These are phyloP conservation scores for Strongylocentrotus purpuratus DNA, from an alignment of 35 echinoderm and acorn worm species.

Conservation along the genomic window DNA sequence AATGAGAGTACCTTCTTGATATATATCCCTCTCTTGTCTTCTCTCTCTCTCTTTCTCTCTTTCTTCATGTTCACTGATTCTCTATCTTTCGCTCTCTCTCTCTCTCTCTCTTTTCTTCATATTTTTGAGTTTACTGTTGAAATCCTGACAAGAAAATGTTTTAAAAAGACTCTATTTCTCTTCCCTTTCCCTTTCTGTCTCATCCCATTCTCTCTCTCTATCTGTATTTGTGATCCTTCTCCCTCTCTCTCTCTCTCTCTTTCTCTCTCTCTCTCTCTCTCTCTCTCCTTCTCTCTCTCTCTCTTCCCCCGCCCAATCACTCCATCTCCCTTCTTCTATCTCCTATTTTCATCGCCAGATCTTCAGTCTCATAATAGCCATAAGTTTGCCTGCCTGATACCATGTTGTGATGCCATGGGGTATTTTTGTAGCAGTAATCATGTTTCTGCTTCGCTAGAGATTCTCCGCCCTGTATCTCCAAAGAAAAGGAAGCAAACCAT, in stretches of 20 bases:
- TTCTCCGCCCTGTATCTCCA: neutral
- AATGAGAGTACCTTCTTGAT: no score
- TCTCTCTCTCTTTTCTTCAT: no score
- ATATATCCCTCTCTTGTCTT: no score
- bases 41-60: no score
- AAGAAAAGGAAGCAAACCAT: neutral
- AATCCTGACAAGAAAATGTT: no score
- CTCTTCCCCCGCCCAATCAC: neutral
- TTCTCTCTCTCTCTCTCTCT: neutral
- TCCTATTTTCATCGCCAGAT: neutral
- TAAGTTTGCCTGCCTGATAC: neutral
- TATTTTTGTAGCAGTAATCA: conserved; percentile 13
- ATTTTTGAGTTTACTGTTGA: no score
- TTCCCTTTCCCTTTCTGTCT: no score
- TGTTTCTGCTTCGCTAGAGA: neutral
- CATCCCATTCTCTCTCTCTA: no score
- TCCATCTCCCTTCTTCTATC: neutral
- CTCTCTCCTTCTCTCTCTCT: neutral
- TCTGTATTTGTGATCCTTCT: neutral
- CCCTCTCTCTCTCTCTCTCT: neutral
- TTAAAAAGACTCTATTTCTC: no score
- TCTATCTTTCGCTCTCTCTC: no score
- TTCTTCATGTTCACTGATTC: no score
- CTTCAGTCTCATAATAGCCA: neutral
- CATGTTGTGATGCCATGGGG: neutral